Evolutionary conservation across 2,113 vertebrate species (phyloP), one percentile per base, ranked within the genome.

Genomic region (Pachypanchax playfairii): DNA sequence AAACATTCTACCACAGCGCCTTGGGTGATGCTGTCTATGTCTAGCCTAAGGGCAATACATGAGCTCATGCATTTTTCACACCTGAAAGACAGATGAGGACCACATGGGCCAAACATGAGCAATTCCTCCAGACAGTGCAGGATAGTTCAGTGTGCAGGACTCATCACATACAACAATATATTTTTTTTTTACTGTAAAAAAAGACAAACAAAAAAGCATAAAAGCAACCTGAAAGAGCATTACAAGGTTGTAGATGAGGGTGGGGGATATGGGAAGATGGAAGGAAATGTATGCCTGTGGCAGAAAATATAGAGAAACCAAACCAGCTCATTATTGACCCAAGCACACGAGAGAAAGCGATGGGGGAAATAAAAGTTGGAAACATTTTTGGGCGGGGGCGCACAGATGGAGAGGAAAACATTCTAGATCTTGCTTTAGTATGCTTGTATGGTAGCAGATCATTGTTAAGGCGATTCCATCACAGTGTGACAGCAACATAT

Each of bases 381-480:
- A 64, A 66, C 35, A 50, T 50, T 38, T 25, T 53, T 41, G 1
- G 28, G 26, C 5, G 21, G 29, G 49, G 11, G 38, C 50, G 24
- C 26, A 28, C 42, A 49, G 57, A 69, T 63, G 21, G 64, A 35
- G 43, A 47, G 57, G 26, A 50, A 33, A 13, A 63, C 47, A 48
- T 54, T 48, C 55, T 2, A 12, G 25, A 33, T 59, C 64, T 81
- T 47, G 38, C n/a, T n/a, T n/a, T n/a, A n/a, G 42, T 46, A 29
- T 59, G 21, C 57, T 58, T 55, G 38, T 12, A 53, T 0, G 13
- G 47, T 7, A 24, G 54, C 17, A 2, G 29, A 44, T 76, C 64
- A 62, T 90, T 64, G 74, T 91, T 91, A 90, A 22, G 53, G 36
- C 79, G 64, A 91, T 91, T 87, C 62, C 85, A 79, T 91, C 90